Conservation (phyloP, 2,113 vertebrate genomes). For the Antechinus stuartii region DNA sequence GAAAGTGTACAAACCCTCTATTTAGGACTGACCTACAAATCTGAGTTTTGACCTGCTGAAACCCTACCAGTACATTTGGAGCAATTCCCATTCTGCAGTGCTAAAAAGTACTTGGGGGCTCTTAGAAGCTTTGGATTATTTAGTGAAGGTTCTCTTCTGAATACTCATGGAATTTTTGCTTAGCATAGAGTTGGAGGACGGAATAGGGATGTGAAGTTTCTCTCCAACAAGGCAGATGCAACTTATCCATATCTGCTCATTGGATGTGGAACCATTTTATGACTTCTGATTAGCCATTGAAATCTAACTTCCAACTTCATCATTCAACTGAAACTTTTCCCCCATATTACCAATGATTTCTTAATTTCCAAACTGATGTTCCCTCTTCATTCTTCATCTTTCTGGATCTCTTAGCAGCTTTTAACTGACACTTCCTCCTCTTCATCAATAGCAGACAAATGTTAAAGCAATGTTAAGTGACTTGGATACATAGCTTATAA, state of each 20-base stretch:
- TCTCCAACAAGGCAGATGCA: not conserved
- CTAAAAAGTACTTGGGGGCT: conserved; percentile 68
- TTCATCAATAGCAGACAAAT: not conserved
- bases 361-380: not conserved
- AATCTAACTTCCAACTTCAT: not conserved
- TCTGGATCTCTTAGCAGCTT: not conserved
- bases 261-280: not conserved
- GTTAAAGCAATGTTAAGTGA: not conserved
- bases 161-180: conserved; percentile 63
- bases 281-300: not conserved
- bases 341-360: not conserved
- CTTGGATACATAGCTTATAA: not conserved
- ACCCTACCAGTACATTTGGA: conserved; percentile 71
- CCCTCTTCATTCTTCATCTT: not conserved
- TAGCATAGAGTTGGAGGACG: not conserved
- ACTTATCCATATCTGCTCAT: not conserved
- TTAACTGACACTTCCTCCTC: not conserved
- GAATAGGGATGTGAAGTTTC: not conserved
- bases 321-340: not conserved
- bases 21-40: conserved; percentile 72
- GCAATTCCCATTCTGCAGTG: conserved; percentile 21
- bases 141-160: conserved; percentile 59
- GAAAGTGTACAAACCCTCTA: conserved; percentile 56
- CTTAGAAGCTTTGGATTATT: conserved; percentile 68
- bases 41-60: conserved; percentile 70